Conservation (phyloP, 1,140 invertebrate species). For the Ceratina calcarata region DNA sequence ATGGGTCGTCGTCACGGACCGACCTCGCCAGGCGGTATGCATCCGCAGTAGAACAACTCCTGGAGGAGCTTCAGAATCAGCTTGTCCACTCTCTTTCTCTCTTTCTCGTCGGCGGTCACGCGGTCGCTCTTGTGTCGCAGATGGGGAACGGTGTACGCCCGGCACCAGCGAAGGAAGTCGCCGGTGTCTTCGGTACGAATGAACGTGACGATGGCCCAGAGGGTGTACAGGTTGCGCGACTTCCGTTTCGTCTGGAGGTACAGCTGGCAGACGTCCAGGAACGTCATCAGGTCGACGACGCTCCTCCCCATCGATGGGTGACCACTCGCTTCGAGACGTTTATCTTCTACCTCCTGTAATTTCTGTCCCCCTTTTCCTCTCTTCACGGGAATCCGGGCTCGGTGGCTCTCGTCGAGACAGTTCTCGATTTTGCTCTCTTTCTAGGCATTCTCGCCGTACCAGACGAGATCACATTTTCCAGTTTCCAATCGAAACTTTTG, state of each 20-base stretch:
- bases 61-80: slow-evolving; percentile 67
- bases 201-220: slow-evolving; percentile 77
- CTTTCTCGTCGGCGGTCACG: not conserved
- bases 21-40: slow-evolving; percentile 63
- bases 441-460: too few species aligned
- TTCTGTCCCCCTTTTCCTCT: too few species aligned
- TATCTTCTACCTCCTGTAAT: not conserved
- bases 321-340: not conserved
- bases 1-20: slow-evolving; percentile 37
- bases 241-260: slow-evolving; percentile 71
- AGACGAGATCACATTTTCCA: too few species aligned
- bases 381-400: too few species aligned
- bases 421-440: too few species aligned
- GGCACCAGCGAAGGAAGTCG: slow-evolving; percentile 73
- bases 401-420: too few species aligned
- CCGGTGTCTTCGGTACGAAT: slow-evolving; percentile 72
- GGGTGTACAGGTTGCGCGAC: slow-evolving; percentile 66
- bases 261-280: slow-evolving; percentile 74
- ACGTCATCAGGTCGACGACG: slow-evolving; percentile 73
- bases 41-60: slow-evolving; percentile 72
- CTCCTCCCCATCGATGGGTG: slow-evolving; percentile 57
- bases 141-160: slow-evolving; percentile 65
- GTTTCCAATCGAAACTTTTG: too few species aligned
- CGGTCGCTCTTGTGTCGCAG: slow-evolving; percentile 64
- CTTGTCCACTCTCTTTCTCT: slow-evolving; percentile 63